phyloP scores from a whole-genome alignment of 2,113 vertebrate genomes.

The Okapia johnstoni region DNA sequence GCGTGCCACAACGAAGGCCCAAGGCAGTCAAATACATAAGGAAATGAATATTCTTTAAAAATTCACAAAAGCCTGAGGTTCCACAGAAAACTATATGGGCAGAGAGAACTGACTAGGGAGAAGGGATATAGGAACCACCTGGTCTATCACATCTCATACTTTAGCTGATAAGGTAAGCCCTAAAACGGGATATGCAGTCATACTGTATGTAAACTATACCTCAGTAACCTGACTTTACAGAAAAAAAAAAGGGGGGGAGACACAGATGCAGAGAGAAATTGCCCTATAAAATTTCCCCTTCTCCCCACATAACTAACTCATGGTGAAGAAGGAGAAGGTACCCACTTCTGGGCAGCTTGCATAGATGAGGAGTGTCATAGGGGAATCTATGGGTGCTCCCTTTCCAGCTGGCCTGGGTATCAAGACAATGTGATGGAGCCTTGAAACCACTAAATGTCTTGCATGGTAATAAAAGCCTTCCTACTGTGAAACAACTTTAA shows the following conservation, averaged over 20 bases:
- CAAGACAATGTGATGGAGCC: not conserved
- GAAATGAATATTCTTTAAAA: not conserved
- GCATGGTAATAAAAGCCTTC: conserved; percentile 22
- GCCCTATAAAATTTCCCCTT: not conserved
- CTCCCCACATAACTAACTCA: not conserved
- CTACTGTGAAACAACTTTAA: conserved; percentile 49
- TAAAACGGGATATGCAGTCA: not conserved
- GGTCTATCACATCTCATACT: not conserved
- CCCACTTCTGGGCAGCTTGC: not conserved
- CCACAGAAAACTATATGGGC: not conserved
- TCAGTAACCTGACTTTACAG: not conserved
- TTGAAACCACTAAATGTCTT: not conserved
- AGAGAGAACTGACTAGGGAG: not conserved
- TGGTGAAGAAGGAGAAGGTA: not conserved
- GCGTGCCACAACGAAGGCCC: accelerated
- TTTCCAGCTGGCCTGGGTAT: not conserved
- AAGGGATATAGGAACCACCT: not conserved
- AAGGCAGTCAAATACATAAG: not conserved
- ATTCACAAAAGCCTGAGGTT: not conserved
- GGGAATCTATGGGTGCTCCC: not conserved
- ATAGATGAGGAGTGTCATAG: not conserved
- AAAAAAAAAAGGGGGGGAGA: not conserved
- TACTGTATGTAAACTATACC: not conserved
- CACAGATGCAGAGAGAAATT: not conserved
- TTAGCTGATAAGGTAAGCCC: not conserved